Conservation (phyloP, 1,140 invertebrate genomes). For the Drosophila oshimai region DNA sequence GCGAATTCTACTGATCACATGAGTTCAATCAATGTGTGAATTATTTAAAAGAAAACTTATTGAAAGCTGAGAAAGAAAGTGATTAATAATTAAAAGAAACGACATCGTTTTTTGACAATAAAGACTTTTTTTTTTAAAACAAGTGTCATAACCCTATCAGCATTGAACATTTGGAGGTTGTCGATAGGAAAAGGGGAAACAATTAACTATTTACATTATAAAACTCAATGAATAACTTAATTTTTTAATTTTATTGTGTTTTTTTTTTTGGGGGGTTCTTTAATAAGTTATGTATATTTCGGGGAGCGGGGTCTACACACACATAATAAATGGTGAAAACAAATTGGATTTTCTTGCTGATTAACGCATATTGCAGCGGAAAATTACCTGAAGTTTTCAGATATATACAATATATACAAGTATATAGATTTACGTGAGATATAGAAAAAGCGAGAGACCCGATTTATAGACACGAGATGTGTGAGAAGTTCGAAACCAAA, state of each 20-base stretch:
- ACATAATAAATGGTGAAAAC: constrained; percentile 39
- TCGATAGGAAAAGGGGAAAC: neutral
- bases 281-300: neutral
- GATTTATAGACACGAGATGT: constrained; percentile 17
- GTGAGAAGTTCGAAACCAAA: constrained; percentile 15
- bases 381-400: constrained; percentile 69
- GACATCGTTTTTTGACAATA: neutral
- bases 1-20: neutral
- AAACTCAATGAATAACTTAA: constrained; percentile 22
- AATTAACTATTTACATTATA: constrained; percentile 19
- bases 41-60: neutral
- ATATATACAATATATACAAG: constrained; percentile 25
- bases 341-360: constrained; percentile 45
- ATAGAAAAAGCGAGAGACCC: constrained; percentile 5
- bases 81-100: too few relatives aligned
- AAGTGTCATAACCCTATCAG: constrained; percentile 8
- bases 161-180: neutral
- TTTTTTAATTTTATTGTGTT: neutral
- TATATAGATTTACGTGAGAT: constrained; percentile 14
- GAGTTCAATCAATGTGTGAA: neutral
- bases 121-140: neutral
- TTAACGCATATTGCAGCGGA: constrained; percentile 53
- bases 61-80: neutral
- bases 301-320: constrained; percentile 21
- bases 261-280: neutral